A percentile compares a stretch with the other conserved stretches of the same genome.
Conservation (phyloP, 2,113 vertebrate genomes). For the Pelobates fuscus region DNA sequence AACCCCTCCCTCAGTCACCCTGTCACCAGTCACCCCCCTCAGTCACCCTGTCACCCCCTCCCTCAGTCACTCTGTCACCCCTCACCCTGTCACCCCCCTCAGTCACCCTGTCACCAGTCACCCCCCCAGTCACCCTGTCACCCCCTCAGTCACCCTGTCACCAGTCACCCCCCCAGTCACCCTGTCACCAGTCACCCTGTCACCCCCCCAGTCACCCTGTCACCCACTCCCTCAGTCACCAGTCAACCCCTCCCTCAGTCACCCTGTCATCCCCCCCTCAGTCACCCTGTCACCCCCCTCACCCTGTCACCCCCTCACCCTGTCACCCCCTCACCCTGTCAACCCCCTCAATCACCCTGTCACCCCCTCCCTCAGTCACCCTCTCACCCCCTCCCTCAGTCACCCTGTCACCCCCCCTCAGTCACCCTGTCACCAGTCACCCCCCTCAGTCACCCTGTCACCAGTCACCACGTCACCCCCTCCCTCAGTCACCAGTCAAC, state of each 20-base stretch:
- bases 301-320: not conserved
- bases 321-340: not conserved
- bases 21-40: no score
- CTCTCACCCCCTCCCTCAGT: not conserved
- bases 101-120: not conserved
- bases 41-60: no score
- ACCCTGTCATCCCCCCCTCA: not conserved
- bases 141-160: not conserved
- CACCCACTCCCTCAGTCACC: not conserved
- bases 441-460: not conserved
- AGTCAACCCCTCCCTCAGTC: not conserved
- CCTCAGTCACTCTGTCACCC: no score
- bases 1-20: no score
- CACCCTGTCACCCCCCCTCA: not conserved
- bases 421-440: not conserved
- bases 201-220: not conserved
- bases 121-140: not conserved
- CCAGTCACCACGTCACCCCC: not conserved
- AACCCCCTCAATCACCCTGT: not conserved
- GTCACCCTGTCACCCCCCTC: not conserved
- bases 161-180: not conserved
- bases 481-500: not conserved
- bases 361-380: not conserved
- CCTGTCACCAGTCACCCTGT: not conserved
- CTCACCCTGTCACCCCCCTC: not conserved